Conservation (phyloP, 1,140 invertebrate genomes). For the Aphelenchoides fujianensis region DNA sequence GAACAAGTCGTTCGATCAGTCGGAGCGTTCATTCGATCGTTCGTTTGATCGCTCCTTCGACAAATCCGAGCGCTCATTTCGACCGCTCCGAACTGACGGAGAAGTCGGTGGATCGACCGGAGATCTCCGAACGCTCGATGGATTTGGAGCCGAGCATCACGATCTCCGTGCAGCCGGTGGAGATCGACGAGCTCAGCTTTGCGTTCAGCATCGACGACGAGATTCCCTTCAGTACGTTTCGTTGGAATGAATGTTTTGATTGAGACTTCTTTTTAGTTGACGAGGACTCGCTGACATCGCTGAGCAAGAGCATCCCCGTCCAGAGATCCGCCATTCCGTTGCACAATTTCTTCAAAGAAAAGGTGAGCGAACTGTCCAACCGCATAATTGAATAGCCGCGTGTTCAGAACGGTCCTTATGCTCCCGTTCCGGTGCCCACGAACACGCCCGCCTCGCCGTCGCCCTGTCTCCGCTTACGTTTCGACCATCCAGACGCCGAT, state of each 20-base stretch:
- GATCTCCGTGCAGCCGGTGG: slow-evolving; percentile 11
- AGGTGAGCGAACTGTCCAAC: background rate
- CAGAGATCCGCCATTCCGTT: slow-evolving; percentile 8
- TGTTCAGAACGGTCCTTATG: slow-evolving; percentile 10
- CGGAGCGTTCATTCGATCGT: background rate
- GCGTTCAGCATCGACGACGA: slow-evolving; percentile 37
- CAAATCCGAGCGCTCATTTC: slow-evolving; percentile 20
- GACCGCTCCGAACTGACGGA: slow-evolving; percentile 13
- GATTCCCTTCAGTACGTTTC: slow-evolving; percentile 41
- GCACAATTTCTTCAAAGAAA: slow-evolving; percentile 1
- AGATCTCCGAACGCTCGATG: slow-evolving; percentile 9
- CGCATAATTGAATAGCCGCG: too few species aligned
- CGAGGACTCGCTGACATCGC: slow-evolving; percentile 22
- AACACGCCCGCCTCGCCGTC: background rate
- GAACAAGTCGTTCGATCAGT: slow-evolving; percentile 18
- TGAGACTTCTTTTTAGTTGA: too few species aligned
- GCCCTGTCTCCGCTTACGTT: background rate
- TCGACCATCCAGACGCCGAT: background rate
- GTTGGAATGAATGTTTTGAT: too few species aligned
- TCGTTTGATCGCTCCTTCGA: background rate
- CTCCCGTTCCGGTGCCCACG: background rate
- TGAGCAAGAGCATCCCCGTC: slow-evolving; percentile 12
- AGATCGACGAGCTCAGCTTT: slow-evolving; percentile 17
- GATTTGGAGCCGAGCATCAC: slow-evolving; percentile 17
- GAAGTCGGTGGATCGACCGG: background rate